phyloP scores from a whole-genome alignment of 2,888 invertebrate species.

The Agrotis clavis region DNA sequence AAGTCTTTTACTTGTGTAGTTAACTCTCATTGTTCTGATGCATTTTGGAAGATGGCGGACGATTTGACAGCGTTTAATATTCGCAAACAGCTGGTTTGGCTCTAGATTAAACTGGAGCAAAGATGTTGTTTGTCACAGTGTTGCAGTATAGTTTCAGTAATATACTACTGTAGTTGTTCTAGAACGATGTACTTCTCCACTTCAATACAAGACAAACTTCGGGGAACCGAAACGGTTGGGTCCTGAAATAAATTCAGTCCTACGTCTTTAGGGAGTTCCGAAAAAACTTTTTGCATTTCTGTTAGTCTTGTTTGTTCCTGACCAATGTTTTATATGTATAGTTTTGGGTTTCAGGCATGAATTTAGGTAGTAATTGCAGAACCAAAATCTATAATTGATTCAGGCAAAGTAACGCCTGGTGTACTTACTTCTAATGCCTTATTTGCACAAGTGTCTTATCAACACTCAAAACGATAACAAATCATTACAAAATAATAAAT shows the following conservation, averaged over 20 bases:
- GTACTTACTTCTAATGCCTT: no score
- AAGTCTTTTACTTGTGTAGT: background rate
- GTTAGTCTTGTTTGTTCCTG: conserved; percentile 29
- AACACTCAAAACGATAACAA: background rate
- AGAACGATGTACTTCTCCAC: conserved; percentile 8
- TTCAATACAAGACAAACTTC: conserved; percentile 28
- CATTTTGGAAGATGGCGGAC: conserved; percentile 38
- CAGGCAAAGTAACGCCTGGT: background rate
- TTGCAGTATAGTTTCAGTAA: conserved; percentile 20
- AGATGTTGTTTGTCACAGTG: conserved; percentile 22
- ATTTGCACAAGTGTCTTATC: background rate
- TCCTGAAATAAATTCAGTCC: conserved; percentile 38
- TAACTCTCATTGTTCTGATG: conserved; percentile 36
- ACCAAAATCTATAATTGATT: background rate
- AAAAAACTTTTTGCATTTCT: conserved; percentile 48
- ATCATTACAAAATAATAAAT: background rate
- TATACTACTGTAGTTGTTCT: conserved; percentile 15
- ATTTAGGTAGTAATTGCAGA: background rate
- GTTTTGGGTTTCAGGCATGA: conserved; percentile 17
- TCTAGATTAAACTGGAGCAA: conserved; percentile 61
- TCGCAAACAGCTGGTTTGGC: conserved; percentile 64
- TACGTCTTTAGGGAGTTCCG: conserved; percentile 30
- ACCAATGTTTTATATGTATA: conserved; percentile 1
- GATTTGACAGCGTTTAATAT: conserved; percentile 62
- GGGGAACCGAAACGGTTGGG: conserved; percentile 6